Conservation (phyloP, 2,797 vertebrate species). For the Girardinus metallicus region DNA sequence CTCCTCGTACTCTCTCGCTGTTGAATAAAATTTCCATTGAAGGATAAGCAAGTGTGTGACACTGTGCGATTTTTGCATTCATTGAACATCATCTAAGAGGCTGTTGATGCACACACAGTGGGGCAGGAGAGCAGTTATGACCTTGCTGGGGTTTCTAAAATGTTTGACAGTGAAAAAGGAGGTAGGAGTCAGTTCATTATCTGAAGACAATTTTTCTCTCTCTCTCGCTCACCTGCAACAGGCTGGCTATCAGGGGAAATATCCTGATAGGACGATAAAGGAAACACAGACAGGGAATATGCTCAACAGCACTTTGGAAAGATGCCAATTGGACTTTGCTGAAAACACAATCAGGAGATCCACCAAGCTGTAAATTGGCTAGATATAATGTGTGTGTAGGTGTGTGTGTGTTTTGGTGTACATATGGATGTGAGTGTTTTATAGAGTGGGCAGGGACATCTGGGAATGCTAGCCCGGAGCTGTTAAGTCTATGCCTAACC, state of each 20-base stretch:
- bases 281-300: constrained; percentile 70
- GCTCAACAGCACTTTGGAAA: constrained; percentile 70
- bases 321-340: constrained; percentile 69
- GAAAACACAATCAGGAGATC: constrained; percentile 75
- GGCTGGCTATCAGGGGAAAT: constrained; percentile 70
- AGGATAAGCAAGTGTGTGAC: constrained; percentile 51
- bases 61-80: constrained; percentile 6
- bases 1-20: constrained; percentile 27
- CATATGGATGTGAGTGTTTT: constrained; percentile 38
- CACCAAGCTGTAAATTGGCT: constrained; percentile 71
- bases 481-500: constrained; percentile 22
- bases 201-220: constrained; percentile 53
- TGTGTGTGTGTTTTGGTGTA: constrained; percentile 32
- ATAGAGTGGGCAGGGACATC: constrained; percentile 43
- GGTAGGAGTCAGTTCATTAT: constrained; percentile 69
- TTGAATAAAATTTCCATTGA: constrained; percentile 64
- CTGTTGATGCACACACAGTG: constrained; percentile 5
- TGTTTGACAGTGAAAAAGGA: constrained; percentile 43
- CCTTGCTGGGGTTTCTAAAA: constrained; percentile 35
- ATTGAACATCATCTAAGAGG: constrained; percentile 15
- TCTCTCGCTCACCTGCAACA: constrained; percentile 60
- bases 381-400: constrained; percentile 54
- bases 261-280: constrained; percentile 73
- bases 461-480: constrained; percentile 41
- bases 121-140: constrained; percentile 27